Evolutionary conservation across 2,797 vertebrate genomes (phyloP), one percentile per base, ranked within the genome.

Genomic region (Prionace glauca): DNA sequence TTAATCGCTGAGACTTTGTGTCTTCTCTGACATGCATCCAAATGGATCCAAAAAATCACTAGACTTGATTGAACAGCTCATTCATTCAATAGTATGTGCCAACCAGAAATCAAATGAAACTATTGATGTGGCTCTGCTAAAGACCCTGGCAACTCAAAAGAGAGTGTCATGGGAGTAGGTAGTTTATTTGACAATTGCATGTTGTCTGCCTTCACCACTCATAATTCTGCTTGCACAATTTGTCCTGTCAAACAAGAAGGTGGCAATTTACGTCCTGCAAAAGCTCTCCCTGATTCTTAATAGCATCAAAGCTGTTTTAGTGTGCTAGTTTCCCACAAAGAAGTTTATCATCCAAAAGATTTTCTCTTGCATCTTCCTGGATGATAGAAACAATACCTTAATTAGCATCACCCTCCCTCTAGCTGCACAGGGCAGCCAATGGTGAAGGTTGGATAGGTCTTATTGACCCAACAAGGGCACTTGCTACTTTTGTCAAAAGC

Each of bases 301-400:
- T 41, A 96, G 96, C 95, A 92, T 97, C 5, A 50, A 20, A 0
- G 96, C 97, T 96, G 96, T 96, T 0, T 0, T 97, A 88, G 95
- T 97, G 96, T 97, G 97, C 96, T 97, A 96, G 77, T 96, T 96
- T 95, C 97, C 96, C 45, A 97, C 96, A 16, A 96, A 96, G 93
- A 95, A 96, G 60, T 97, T 97, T 96, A 96, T 65, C 90, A 56
- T 96, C 86, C 69, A 96, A 94, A 95, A 97, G 62, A 95, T 97
- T 45, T 96, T 95, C 84, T 96, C 95, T 95, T 96, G 95, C 95
- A 81, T 96, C 94, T 95, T 92, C 95, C 81, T 95, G 24, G 84
- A 67, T 29, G 87, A 92, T 22, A 96, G 95, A 96, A 96, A 95
- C 95, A 96, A 95, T 29, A 96, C 62, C 26, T 77, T 67, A 0